Base-by-base conservation (phyloP, 1,140 invertebrate species). In the Leptopilina clavipes region DNA sequence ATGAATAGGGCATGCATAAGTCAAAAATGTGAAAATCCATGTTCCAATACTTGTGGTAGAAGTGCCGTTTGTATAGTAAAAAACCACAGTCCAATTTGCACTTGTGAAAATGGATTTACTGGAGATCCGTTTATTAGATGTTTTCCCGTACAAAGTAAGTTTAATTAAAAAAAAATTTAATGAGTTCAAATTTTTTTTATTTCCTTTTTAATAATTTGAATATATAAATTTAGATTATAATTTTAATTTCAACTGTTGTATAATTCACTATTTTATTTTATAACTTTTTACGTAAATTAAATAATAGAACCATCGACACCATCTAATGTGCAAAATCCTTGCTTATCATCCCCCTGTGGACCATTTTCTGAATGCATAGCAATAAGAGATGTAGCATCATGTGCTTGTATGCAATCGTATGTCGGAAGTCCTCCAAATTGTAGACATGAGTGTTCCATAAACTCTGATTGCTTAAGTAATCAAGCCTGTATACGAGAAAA, bases 281-380 rank as follows among this genome's bases (percentile, higher is more conserved):
- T 22, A 12, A 25, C 1, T 22, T 25, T 19, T 25, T 25, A 12
- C 25, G 2, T 31, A 7, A 31, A 65, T 22, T 22, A 7, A 14
- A n/a, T 37, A 10, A 65, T 76, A 79, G 80, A 81, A 78, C 52
- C 76, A 25, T 14, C 73, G 19, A 70, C 73, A n/a, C 74, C 17
- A 71, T 19, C 7, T n/a, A 1, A 9, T 40, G 70, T 40, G 19
- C 91, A 94, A 77, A 93, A 94, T 85, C 94, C 94, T n/a, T 95
- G 94, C 82, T 84, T 91, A 54, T 94, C 94, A 52, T 90, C 89
- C 79, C 94, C 95, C 12, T 95, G 95, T 89, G 95, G 94, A 10
- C 92, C 94, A 1, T 94, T 94, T 84, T 92, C 94, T 44, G 88
- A 94, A 83, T 95, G 95, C 81, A 92, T 92, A 79, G 83, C 89